A percentile compares a stretch with the other conserved stretches of the same genome.
These are phyloP conservation scores for Mus spicilegus DNA, from an alignment of 2,113 vertebrate genomes.

Conservation along the genomic window DNA sequence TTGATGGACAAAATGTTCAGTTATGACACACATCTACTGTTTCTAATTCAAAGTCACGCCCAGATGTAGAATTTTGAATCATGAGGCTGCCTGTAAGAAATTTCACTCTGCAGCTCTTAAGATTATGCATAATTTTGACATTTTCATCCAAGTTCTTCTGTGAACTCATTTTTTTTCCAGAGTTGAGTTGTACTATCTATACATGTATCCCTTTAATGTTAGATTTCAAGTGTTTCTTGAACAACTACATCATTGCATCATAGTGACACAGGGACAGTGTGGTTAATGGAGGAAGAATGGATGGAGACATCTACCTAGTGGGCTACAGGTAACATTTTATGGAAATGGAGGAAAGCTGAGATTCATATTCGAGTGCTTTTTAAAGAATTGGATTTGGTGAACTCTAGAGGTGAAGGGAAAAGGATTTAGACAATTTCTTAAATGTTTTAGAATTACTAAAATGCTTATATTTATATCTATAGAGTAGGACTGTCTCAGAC, in stretches of 20 bases:
- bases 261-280: not conserved
- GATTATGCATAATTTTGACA: not conserved
- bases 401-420: not conserved
- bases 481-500: not conserved
- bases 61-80: not conserved
- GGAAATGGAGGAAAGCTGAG: not conserved
- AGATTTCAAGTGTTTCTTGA: not conserved
- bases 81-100: conserved; percentile 6
- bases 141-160: not conserved
- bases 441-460: conserved; percentile 1
- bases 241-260: not conserved
- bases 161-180: not conserved
- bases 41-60: conserved; percentile 34
- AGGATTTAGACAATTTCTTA: not conserved
- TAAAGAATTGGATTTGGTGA: conserved; percentile 1
- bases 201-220: not conserved
- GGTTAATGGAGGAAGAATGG: not conserved
- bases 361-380: not conserved
- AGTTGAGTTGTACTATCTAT: not conserved
- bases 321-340: not conserved
- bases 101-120: not conserved
- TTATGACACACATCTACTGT: not conserved
- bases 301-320: not conserved
- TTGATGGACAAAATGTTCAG: not conserved
- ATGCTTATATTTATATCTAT: not conserved